A percentile compares a stretch with the other conserved stretches of the same genome.
Evolutionary conservation across 2,888 invertebrate genomes (phyloP).

Genomic region (Neoscelio sp.): DNA sequence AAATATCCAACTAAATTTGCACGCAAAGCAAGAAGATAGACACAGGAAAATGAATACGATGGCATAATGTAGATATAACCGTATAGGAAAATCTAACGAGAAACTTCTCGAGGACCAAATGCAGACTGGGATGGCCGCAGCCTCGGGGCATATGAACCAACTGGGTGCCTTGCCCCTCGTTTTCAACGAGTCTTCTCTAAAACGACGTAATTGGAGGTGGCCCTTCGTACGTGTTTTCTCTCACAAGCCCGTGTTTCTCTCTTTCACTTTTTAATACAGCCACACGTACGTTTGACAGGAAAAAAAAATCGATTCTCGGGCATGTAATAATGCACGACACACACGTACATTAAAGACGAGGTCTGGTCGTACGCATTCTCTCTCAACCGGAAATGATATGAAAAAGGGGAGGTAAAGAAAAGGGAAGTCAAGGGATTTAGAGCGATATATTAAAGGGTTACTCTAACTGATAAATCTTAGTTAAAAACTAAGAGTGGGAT

Average conservation of each 20-base stretch:
- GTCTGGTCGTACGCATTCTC: conserved; percentile 1
- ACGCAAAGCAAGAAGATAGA: conserved; percentile 36
- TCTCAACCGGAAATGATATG: conserved; percentile 44
- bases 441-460: conserved; percentile 59
- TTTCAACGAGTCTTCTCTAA: conserved; percentile 61
- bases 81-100: conserved; percentile 63
- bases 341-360: conserved; percentile 2
- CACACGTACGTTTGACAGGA: conserved; percentile 15
- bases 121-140: conserved; percentile 54
- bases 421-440: conserved; percentile 51
- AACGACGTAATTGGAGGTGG: conserved; percentile 64
- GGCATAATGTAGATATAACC: conserved; percentile 53
- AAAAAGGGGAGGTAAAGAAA: conserved; percentile 26
- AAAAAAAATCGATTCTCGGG: conserved; percentile 61
- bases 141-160: conserved; percentile 61
- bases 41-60: conserved; percentile 30
- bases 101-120: conserved; percentile 58
- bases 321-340: conserved; percentile 51
- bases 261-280: conserved; percentile 36
- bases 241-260: conserved; percentile 27
- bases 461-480: conserved; percentile 57
- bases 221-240: conserved; percentile 41
- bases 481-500: conserved; percentile 30
- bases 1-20: conserved; percentile 31
- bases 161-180: conserved; percentile 62